Evolutionary conservation across 2,113 vertebrate genomes (phyloP).

Genomic region (Crotalus viridis): DNA sequence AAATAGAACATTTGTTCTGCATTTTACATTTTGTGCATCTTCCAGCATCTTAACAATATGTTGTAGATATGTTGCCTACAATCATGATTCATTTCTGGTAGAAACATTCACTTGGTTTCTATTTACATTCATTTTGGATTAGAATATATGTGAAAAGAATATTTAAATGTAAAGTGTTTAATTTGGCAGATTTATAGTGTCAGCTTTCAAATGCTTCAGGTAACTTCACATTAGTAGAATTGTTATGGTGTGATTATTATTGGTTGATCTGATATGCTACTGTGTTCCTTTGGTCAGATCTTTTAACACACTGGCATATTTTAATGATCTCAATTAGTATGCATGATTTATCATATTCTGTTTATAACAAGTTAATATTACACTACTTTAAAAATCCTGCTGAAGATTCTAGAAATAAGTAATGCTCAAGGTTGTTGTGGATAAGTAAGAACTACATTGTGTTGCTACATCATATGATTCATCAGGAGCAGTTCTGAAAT

Average conservation of each 20-base stretch:
- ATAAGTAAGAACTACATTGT: neutral
- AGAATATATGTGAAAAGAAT: neutral
- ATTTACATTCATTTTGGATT: neutral
- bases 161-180: conserved; percentile 15
- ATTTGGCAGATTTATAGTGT: conserved; percentile 13
- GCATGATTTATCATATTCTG: neutral
- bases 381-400: neutral
- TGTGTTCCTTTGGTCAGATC: neutral
- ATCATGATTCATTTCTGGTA: neutral
- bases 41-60: neutral
- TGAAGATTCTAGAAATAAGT: neutral
- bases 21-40: neutral
- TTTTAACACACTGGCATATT: neutral
- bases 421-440: neutral
- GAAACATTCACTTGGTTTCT: neutral
- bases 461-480: neutral
- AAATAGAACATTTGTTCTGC: conserved; percentile 6
- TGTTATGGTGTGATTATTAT: neutral
- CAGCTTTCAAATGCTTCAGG: neutral
- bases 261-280: neutral
- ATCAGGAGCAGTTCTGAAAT: neutral
- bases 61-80: neutral
- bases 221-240: conserved; percentile 28
- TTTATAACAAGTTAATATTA: neutral
- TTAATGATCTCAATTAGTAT: neutral